phyloP scores from a whole-genome alignment of 2,888 invertebrate species.

The Drosophila macrothrix region DNA sequence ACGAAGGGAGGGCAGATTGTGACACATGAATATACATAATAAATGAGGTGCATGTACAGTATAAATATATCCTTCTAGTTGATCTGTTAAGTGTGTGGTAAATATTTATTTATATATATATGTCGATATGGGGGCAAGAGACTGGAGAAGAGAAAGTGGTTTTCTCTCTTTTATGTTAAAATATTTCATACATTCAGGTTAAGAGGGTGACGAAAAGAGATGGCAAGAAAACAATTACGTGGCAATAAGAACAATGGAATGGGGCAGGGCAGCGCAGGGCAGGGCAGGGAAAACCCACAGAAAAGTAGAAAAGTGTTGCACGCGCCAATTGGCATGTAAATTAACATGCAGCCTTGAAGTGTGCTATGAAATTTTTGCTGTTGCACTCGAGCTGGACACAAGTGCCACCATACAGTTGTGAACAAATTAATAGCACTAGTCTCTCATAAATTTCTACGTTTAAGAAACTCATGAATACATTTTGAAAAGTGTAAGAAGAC shows the following conservation, averaged over 20 bases:
- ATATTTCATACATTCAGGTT: slow-evolving; percentile 18
- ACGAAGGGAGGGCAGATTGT: slow-evolving; percentile 26
- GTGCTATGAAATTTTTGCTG: slow-evolving; percentile 61
- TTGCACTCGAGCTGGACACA: slow-evolving; percentile 56
- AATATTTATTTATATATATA: slow-evolving; percentile 6
- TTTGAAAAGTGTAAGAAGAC: neutral
- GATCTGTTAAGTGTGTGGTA: slow-evolving; percentile 21
- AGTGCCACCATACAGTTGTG: slow-evolving; percentile 10
- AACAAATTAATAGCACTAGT: neutral
- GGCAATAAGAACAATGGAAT: slow-evolving; percentile 41
- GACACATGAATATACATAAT: slow-evolving; percentile 36
- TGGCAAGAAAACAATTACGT: slow-evolving; percentile 51
- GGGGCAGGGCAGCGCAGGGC: neutral
- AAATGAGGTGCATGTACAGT: slow-evolving; percentile 19
- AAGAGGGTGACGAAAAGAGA: slow-evolving; percentile 17
- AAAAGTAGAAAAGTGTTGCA: slow-evolving; percentile 26
- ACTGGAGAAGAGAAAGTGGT: neutral
- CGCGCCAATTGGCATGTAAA: slow-evolving; percentile 72
- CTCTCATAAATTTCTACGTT: neutral
- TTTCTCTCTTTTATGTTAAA: neutral
- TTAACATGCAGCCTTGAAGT: slow-evolving; percentile 74
- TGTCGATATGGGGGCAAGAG: neutral
- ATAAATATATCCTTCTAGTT: slow-evolving; percentile 23
- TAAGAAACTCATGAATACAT: neutral
- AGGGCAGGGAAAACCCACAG: neutral